Evolutionary conservation across 2,797 vertebrate species (phyloP).

Genomic region (Babyrousa celebensis): DNA sequence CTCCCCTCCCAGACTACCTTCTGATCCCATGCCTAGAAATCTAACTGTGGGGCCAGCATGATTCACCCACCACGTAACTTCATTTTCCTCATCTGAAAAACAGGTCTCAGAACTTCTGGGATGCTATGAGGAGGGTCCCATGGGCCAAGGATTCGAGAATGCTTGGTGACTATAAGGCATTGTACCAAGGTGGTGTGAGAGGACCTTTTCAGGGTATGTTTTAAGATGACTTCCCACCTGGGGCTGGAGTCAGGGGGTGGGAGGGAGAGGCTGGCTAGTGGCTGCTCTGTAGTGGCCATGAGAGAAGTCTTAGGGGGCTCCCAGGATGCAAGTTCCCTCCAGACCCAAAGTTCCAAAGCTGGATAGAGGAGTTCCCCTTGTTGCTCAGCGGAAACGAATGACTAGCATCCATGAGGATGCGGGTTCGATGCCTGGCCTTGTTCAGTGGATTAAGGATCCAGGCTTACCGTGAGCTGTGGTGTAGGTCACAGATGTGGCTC

Average conservation of each 20-base stretch:
- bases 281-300: neutral
- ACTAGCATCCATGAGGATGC: no score
- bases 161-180: neutral
- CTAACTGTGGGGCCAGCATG: neutral
- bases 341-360: constrained; percentile 1
- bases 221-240: neutral
- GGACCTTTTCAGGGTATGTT: neutral
- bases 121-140: neutral
- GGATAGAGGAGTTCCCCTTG: neutral
- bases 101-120: neutral
- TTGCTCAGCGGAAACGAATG: no score
- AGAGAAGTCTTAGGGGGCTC: neutral
- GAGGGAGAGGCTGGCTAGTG: no score
- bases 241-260: no score
- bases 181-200: neutral
- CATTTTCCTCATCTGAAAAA: constrained; percentile 27
- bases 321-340: neutral
- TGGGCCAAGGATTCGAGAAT: neutral
- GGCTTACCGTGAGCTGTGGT: no score
- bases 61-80: constrained; percentile 31
- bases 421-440: no score
- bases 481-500: no score
- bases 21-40: constrained; percentile 24
- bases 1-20: neutral
- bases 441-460: no score